Evolutionary conservation across 2,888 invertebrate species (phyloP).

Genomic region (Flexamia atlantica): DNA sequence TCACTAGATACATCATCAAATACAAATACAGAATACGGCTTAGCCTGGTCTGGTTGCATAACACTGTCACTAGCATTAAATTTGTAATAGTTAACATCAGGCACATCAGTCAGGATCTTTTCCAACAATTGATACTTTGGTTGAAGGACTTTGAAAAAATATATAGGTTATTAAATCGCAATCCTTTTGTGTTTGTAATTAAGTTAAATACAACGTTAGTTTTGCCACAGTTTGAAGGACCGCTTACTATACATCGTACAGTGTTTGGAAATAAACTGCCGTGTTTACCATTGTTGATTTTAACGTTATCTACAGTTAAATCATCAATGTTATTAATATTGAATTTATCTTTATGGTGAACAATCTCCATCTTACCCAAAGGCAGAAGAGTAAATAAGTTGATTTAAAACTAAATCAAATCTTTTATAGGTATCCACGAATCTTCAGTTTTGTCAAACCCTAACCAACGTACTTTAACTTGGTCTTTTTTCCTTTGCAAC

Average conservation of each 20-base stretch:
- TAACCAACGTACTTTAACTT: constrained; percentile 52
- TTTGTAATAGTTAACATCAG: constrained; percentile 38
- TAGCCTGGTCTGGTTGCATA: constrained; percentile 49
- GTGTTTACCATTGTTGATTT: constrained; percentile 43
- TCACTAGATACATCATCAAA: no score
- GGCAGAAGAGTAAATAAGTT: not conserved
- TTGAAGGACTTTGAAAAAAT: constrained; percentile 61
- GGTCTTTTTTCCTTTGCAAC: constrained; percentile 44
- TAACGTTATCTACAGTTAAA: constrained; percentile 17
- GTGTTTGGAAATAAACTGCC: constrained; percentile 49
- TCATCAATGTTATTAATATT: constrained; percentile 35
- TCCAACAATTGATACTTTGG: constrained; percentile 59
- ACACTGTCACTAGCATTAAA: constrained; percentile 54
- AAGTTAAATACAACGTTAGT: constrained; percentile 59
- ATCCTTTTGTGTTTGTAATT: constrained; percentile 36
- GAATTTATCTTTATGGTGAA: constrained; percentile 29
- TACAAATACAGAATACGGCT: constrained; percentile 59
- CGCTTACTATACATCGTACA: constrained; percentile 50
- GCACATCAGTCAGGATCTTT: not conserved
- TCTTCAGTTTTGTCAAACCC: constrained; percentile 55
- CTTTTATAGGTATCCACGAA: constrained; percentile 59
- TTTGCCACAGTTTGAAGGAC: constrained; percentile 50
- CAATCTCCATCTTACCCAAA: constrained; percentile 9
- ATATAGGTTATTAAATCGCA: constrained; percentile 56
- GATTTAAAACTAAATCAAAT: constrained; percentile 2